Base-by-base conservation (phyloP, 2,113 vertebrate species). In the Nestor notabilis region DNA sequence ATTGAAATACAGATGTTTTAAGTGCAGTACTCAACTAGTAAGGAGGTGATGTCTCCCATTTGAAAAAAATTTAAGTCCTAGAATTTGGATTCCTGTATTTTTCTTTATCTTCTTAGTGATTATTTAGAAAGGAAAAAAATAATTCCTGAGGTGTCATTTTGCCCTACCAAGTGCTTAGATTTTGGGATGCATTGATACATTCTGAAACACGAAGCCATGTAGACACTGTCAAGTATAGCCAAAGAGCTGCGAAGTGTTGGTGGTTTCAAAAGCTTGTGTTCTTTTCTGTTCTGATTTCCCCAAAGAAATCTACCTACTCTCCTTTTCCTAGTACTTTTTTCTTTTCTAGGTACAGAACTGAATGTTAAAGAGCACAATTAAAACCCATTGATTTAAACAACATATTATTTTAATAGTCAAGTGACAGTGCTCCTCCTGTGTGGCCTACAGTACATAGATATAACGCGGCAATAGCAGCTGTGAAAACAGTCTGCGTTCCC, bases 401-500 rank as follows among this genome's bases (percentile, higher is more conserved):
- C 70, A 82, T 96, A 56, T 52, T 74, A 46, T 96, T 95, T 89
- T 74, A 90, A 61, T 46, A 87, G 68, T 50, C 1, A 9, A 87
- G 74, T 16, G 47, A 39, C 68, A 88, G 74, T 47, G 52, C 55
- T 98, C 95, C 90, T 87, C 66, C 64, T 98, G 98, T 98, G 98
- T 98, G 98, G 98, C 97, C 97, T 82, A 8, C 28, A 78, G 85
- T 31, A 89, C 89, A 52, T 89, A 98, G 98, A 97, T 97, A 89
- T n/a, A 83, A 94, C 87, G 91, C 15, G 47, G 82, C 66, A 77
- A 71, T 2, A 93, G 88, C 98, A 98, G 97, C 98, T 98, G 98
- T 98, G 94, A 96, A 98, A 98, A 98, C 96, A 98, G 84, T 94
- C 95, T 95, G 95, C 94, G 52, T 97, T 93, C 91, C 90, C 96